Conservation (phyloP, 2,888 invertebrate species). For the Bombyx huttoni region DNA sequence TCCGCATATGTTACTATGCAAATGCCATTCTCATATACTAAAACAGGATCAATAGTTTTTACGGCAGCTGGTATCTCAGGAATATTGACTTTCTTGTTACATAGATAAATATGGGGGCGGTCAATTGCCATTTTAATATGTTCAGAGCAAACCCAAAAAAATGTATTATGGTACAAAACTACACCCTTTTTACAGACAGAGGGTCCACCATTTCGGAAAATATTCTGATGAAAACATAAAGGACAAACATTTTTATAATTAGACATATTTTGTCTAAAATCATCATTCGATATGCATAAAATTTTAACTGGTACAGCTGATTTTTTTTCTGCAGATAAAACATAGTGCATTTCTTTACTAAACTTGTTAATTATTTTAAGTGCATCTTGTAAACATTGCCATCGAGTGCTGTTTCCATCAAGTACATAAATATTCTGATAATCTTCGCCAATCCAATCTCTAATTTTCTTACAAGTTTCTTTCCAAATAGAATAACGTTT, state of each 20-base stretch:
- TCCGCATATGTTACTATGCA: slow-evolving; percentile 76
- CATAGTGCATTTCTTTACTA: slow-evolving; percentile 59
- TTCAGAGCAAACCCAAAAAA: slow-evolving; percentile 74
- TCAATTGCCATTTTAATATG: slow-evolving; percentile 62
- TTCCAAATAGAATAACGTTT: slow-evolving; percentile 56
- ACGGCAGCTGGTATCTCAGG: slow-evolving; percentile 68
- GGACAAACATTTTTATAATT: slow-evolving; percentile 72
- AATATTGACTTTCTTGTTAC: slow-evolving; percentile 21
- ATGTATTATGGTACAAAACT: slow-evolving; percentile 64
- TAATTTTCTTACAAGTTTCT: slow-evolving; percentile 30
- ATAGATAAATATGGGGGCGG: slow-evolving; percentile 48
- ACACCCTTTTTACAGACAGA: slow-evolving; percentile 69
- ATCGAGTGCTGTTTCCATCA: slow-evolving; percentile 62
- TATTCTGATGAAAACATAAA: slow-evolving; percentile 58
- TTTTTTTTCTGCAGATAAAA: slow-evolving; percentile 54
- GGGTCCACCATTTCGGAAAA: slow-evolving; percentile 41
- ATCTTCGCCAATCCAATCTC: slow-evolving; percentile 64
- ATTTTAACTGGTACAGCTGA: slow-evolving; percentile 60
- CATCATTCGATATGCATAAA: slow-evolving; percentile 71
- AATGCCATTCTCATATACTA: slow-evolving; percentile 65
- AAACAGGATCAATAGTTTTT: slow-evolving; percentile 38
- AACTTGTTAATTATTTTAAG: slow-evolving; percentile 37
- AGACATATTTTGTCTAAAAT: slow-evolving; percentile 63
- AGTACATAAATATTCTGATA: slow-evolving; percentile 68
- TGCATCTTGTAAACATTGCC: slow-evolving; percentile 66